A percentile compares a stretch with the other conserved stretches of the same genome.
Evolutionary conservation across 23 tunicate species (phyloP).

Genomic region (Styela clava): DNA sequence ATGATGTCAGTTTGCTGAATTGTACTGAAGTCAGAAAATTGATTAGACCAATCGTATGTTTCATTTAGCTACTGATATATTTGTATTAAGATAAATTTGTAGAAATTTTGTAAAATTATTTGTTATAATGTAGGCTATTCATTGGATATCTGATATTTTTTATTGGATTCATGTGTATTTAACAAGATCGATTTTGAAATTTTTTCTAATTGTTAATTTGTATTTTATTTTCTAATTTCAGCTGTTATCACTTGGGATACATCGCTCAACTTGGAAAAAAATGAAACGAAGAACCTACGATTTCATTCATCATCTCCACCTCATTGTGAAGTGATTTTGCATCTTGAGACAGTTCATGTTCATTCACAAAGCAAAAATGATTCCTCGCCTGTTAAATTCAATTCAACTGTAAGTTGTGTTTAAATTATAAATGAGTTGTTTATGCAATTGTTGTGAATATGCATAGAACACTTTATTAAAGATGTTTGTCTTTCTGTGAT

Average conservation of each 20-base stretch:
- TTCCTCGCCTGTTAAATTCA: conserved; percentile 21
- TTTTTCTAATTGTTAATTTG: no score
- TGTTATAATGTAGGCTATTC: no score
- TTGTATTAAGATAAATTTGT: no score
- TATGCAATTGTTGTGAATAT: not conserved
- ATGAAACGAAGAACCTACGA: conserved; percentile 22
- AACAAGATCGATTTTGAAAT: no score
- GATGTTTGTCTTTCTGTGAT: no score
- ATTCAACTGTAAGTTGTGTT: conserved; percentile 14
- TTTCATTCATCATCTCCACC: conserved; percentile 25
- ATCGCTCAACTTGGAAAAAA: conserved; percentile 7
- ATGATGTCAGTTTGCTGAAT: no score
- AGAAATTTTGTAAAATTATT: no score
- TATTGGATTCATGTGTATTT: no score
- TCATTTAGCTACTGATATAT: no score
- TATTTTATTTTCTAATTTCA: not conserved
- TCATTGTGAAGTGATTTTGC: conserved; percentile 9
- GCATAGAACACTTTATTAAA: not conserved
- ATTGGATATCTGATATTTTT: no score
- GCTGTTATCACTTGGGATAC: conserved; percentile 24
- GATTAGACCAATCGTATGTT: no score
- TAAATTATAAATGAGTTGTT: not conserved
- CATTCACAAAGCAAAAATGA: conserved; percentile 33
- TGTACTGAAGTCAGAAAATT: no score
- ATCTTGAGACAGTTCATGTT: conserved; percentile 36